Conservation (phyloP, 2,113 vertebrate genomes). For the Mormyrus lacerda region DNA sequence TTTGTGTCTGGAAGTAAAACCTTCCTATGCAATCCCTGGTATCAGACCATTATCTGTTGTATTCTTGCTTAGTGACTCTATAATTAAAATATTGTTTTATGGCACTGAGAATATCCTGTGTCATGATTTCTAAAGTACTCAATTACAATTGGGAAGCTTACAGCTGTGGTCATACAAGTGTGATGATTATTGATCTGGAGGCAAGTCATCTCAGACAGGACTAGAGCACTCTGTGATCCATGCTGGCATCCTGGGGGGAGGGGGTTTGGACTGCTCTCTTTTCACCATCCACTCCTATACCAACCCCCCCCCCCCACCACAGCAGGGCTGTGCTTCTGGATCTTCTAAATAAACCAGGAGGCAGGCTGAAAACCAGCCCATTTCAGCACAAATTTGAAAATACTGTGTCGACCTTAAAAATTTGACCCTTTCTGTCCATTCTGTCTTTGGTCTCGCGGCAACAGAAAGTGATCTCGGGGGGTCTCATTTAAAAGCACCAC, state of each 20-base stretch:
- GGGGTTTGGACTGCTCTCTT: background rate
- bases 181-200: background rate
- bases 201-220: background rate
- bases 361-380: background rate
- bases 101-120: background rate
- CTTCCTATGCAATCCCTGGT: background rate
- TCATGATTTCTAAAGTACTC: background rate
- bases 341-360: background rate
- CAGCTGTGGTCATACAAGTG: background rate
- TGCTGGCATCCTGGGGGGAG: background rate
- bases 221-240: background rate
- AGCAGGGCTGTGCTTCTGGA: background rate
- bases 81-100: background rate
- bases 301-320: background rate
- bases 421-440: background rate
- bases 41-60: background rate
- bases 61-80: background rate
- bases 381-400: background rate
- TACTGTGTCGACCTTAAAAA: background rate
- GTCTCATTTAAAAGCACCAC: background rate
- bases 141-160: background rate
- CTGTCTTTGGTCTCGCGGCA: background rate
- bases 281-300: background rate
- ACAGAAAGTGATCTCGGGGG: background rate
- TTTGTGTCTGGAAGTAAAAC: background rate